Evolutionary conservation across 2,797 vertebrate species (phyloP).

Genomic region (Triplophysa bombifrons): DNA sequence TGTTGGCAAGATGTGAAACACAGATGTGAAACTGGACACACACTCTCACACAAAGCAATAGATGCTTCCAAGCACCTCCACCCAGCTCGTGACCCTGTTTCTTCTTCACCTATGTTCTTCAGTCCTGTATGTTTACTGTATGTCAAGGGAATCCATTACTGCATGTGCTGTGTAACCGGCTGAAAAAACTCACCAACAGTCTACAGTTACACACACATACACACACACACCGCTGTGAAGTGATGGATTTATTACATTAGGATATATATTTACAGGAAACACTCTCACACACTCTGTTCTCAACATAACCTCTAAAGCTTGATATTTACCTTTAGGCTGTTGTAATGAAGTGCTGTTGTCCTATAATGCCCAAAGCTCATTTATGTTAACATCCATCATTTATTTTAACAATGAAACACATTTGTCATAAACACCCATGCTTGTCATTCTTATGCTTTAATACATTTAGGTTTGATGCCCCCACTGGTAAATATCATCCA

Average conservation of each 20-base stretch:
- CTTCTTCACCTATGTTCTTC: slow-evolving; percentile 6
- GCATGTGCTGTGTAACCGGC: not conserved
- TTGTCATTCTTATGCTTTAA: too few species aligned
- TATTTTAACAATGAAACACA: not conserved
- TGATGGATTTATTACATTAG: slow-evolving; percentile 5
- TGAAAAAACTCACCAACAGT: not conserved
- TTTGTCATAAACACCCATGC: not conserved
- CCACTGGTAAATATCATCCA: too few species aligned
- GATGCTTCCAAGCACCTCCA: slow-evolving; percentile 20
- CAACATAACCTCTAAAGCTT: not conserved
- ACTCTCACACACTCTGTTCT: not conserved
- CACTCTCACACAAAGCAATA: slow-evolving; percentile 11
- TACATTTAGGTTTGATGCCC: too few species aligned
- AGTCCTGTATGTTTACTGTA: slow-evolving; percentile 4
- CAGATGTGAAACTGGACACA: slow-evolving; percentile 45
- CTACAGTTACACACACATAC: not conserved
- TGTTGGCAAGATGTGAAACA: slow-evolving; percentile 31
- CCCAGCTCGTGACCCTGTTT: slow-evolving; percentile 57
- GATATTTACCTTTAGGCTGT: not conserved
- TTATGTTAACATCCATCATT: not conserved
- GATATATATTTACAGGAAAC: not conserved
- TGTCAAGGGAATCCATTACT: not conserved
- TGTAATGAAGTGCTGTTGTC: not conserved
- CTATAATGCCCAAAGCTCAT: not conserved
- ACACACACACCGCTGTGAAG: too few species aligned